These are phyloP conservation scores for Aldabrachelys gigantea DNA, from an alignment of 2,113 vertebrate genomes.

Conservation along the genomic window DNA sequence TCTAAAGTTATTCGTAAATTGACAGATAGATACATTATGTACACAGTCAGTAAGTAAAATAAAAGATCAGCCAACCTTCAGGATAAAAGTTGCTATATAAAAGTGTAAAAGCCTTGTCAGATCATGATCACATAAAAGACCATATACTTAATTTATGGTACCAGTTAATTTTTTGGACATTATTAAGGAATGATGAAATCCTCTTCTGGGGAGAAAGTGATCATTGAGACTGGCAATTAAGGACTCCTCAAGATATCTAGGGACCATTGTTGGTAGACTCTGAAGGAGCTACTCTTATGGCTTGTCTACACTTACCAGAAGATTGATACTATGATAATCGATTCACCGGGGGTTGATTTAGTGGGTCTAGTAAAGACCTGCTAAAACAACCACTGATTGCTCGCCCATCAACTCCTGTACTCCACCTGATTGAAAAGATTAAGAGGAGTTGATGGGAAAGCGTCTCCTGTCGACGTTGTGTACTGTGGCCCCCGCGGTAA, in stretches of 20 bases:
- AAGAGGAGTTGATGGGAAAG: too few relatives aligned
- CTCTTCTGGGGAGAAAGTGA: not conserved
- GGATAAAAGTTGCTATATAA: constrained; percentile 1
- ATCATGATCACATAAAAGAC: not conserved
- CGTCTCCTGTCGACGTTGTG: rapidly evolving
- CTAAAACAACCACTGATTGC: too few relatives aligned
- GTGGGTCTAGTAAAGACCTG: too few relatives aligned
- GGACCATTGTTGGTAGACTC: not conserved
- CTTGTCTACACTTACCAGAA: too few relatives aligned
- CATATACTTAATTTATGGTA: not conserved
- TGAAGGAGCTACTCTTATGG: not conserved
- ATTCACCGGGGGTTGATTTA: too few relatives aligned
- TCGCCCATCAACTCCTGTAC: too few relatives aligned
- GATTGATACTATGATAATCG: too few relatives aligned
- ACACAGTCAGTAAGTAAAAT: constrained; percentile 39
- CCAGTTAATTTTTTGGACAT: not conserved
- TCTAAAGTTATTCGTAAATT: constrained; percentile 33
- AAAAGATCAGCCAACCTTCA: not conserved
- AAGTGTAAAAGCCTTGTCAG: not conserved
- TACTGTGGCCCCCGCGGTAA: too few relatives aligned
- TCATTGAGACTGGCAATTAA: not conserved
- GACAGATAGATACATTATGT: constrained; percentile 13
- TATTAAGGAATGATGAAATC: not conserved
- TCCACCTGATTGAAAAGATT: too few relatives aligned
- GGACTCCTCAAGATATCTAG: not conserved